Conservation (phyloP, 1,140 invertebrate genomes). For the Scaptodrosophila lebanonensis region DNA sequence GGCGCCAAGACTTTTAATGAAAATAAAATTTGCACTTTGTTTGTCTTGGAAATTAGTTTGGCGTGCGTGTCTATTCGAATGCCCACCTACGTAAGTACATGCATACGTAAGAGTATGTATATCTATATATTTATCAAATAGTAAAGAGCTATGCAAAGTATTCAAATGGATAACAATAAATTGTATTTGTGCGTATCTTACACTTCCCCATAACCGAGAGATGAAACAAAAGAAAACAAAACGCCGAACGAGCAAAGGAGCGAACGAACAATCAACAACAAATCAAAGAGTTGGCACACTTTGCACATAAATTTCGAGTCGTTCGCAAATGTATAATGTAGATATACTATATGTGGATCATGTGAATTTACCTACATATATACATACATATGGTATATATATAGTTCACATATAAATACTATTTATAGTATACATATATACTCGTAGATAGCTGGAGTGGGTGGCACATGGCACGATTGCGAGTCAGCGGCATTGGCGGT, state of each 20-base stretch:
- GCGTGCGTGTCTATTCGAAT: too few relatives aligned
- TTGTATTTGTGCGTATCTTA: constrained; percentile 39
- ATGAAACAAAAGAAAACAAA: neutral
- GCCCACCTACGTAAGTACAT: too few relatives aligned
- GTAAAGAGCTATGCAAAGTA: constrained; percentile 45
- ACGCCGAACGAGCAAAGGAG: neutral
- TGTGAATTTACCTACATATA: neutral
- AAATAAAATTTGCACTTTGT: too few relatives aligned
- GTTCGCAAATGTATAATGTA: too few relatives aligned
- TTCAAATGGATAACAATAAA: constrained; percentile 57
- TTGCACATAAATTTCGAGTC: constrained; percentile 51
- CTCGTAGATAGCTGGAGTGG: too few relatives aligned
- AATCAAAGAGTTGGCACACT: constrained; percentile 39
- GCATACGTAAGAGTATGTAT: neutral
- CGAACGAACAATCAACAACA: neutral
- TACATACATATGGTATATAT: neutral
- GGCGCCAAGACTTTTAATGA: too few relatives aligned
- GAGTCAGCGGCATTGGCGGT: constrained; percentile 1
- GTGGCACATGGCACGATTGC: constrained; percentile 14
- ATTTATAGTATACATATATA: too few relatives aligned
- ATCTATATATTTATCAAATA: constrained; percentile 27
- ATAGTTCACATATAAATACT: neutral
- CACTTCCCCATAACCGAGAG: constrained; percentile 28
- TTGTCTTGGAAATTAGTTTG: too few relatives aligned
- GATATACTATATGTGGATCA: too few relatives aligned